Base-by-base conservation (phyloP, 2,797 vertebrate genomes). In the Sorex maritimensis region DNA sequence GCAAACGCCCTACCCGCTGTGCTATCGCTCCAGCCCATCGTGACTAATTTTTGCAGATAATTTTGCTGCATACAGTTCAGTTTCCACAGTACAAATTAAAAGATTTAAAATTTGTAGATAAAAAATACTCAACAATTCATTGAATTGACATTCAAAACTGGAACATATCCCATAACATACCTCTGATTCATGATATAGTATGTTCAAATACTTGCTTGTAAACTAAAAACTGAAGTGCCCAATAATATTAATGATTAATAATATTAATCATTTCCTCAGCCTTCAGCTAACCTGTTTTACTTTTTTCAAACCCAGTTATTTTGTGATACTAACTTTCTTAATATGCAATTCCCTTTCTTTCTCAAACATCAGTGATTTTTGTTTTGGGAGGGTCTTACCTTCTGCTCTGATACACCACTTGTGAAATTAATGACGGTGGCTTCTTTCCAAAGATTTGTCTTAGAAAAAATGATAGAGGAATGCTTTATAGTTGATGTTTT, bases 131-230 rank as follows among this genome's bases (percentile, higher is more conserved):
- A 21, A 19, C 58, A 73, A 72, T 65, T 15, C 2, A 0, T 4
- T 65, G 30, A 74, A 34, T 0, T 44, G 3, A 52, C 0, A 71
- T 17, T 30, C 9, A 26, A 34, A 63, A 24, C 13, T 21, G 63
- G 0, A 55, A n/a, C 41, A 81, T 24, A 1, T 1, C 8, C 67
- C 7, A 1, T 19, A 34, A 1, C 6, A 15, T 68, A 46, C 6
- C 1, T 58, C 5, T 72, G 1, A 4, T 1, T 90, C 8, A 24
- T 41, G n/a, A 0, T 38, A 7, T 5, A 11, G 21, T 4, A 65
- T 26, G 30, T 0, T 26, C 0, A 21, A 81, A 4, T 2, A 0
- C 4, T 80, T 75, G 24, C 21, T 68, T 44, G 5, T 61, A 0
- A 0, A 8, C 0, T 85, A 55, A 5, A 41, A 69, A 21, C 28